Conservation (phyloP, 2,888 invertebrate genomes). For the Agapostemon virescens region DNA sequence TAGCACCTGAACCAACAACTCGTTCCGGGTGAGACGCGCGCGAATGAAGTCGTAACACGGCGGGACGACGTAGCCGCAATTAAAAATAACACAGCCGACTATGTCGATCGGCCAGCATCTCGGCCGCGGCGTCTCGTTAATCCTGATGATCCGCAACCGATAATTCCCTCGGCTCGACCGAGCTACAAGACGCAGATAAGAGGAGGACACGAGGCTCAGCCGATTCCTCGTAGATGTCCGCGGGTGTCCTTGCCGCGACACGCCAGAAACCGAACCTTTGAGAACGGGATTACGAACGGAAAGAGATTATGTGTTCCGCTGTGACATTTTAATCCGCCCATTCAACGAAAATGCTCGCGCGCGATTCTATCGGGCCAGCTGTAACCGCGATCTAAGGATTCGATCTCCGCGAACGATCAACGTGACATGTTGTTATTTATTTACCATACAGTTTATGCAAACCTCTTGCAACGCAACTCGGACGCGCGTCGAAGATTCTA, state of each 20-base stretch:
- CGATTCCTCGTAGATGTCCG: not conserved
- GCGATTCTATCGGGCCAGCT: not conserved
- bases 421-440: too few species aligned
- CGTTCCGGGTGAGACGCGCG: constrained; percentile 15
- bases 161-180: constrained; percentile 7
- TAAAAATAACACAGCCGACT: constrained; percentile 44
- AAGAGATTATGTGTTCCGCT: constrained; percentile 9
- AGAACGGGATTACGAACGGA: constrained; percentile 36
- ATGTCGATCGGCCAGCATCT: constrained; percentile 31
- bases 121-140: constrained; percentile 30
- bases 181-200: not conserved
- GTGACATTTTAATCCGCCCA: constrained; percentile 32
- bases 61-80: constrained; percentile 26
- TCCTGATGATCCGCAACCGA: constrained; percentile 23
- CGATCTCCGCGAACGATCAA: not conserved
- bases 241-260: constrained; percentile 4
- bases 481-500: too few species aligned
- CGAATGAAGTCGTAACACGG: constrained; percentile 22
- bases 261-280: constrained; percentile 15
- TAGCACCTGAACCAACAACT: not conserved
- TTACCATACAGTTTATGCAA: too few species aligned
- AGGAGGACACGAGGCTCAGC: not conserved
- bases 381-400: not conserved
- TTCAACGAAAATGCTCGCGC: constrained; percentile 25
- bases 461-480: too few species aligned